Conservation (phyloP, 2,888 invertebrate species). For the Harpagoxenus sublaevis region DNA sequence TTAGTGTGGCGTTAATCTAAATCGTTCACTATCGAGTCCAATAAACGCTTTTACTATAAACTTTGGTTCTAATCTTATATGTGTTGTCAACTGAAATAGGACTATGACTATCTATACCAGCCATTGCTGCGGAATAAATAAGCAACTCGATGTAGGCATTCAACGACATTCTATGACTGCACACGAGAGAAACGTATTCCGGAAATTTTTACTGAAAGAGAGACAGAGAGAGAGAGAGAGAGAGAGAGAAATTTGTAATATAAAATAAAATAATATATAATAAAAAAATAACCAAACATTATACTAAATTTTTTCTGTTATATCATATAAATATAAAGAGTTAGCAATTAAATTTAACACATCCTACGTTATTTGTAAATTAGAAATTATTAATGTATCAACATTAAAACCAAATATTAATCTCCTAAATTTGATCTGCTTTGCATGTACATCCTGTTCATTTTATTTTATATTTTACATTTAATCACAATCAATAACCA, state of each 20-base stretch:
- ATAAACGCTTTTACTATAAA: slow-evolving; percentile 27
- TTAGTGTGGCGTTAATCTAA: slow-evolving; percentile 32
- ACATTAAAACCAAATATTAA: slow-evolving; percentile 5
- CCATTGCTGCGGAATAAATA: slow-evolving; percentile 15
- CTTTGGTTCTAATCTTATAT: slow-evolving; percentile 32
- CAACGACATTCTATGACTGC: not conserved
- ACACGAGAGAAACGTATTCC: not conserved
- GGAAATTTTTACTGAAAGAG: not conserved
- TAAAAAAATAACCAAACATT: not conserved
- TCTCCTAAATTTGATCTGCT: not conserved
- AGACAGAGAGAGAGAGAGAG: not conserved
- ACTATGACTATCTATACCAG: not conserved
- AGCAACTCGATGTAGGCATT: not conserved
- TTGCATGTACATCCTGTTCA: not conserved
- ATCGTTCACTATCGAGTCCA: slow-evolving; percentile 39
- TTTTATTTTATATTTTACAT: slow-evolving; percentile 18
- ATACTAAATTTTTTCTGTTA: not conserved
- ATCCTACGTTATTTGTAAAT: not conserved
- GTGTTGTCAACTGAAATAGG: slow-evolving; percentile 3
- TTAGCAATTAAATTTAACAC: not conserved
- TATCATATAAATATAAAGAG: not conserved
- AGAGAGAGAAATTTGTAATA: not conserved
- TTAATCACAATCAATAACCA: not conserved
- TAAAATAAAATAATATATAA: not conserved
- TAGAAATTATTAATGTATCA: not conserved